These are phyloP conservation scores for Drosophila anomalipes DNA, from an alignment of 2,888 invertebrate genomes.

Conservation along the genomic window DNA sequence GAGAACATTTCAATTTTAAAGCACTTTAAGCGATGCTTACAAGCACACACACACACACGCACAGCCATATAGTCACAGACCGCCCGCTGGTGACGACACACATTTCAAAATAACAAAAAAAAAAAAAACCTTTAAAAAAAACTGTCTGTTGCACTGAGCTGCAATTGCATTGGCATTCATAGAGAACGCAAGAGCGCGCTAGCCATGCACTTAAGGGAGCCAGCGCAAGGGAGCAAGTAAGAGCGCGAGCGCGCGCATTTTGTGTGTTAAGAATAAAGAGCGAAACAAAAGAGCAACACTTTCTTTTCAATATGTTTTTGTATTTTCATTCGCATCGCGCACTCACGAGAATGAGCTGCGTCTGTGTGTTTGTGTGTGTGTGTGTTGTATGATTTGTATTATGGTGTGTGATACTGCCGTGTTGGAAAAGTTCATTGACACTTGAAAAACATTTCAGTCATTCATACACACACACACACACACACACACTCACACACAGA, in stretches of 20 bases:
- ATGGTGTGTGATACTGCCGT: constrained; percentile 76
- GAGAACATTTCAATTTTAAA: constrained; percentile 66
- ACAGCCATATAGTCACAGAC: constrained; percentile 11
- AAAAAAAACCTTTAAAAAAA: constrained; percentile 12
- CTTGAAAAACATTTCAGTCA: constrained; percentile 82
- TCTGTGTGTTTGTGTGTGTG: constrained; percentile 38
- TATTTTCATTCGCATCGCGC: constrained; percentile 59
- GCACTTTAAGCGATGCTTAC: constrained; percentile 55
- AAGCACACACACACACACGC: not conserved
- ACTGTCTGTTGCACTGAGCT: constrained; percentile 57
- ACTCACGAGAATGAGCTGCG: constrained; percentile 47
- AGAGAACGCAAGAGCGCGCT: constrained; percentile 32
- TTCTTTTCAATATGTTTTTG: constrained; percentile 75
- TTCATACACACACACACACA: constrained; percentile 42
- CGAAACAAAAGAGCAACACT: constrained; percentile 44
- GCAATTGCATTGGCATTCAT: constrained; percentile 27
- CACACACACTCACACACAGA: constrained; percentile 38
- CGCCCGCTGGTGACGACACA: constrained; percentile 72
- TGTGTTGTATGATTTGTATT: constrained; percentile 60
- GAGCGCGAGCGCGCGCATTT: constrained; percentile 1
- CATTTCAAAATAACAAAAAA: constrained; percentile 61
- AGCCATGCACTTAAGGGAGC: constrained; percentile 28
- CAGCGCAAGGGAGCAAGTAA: not conserved
- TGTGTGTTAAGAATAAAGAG: constrained; percentile 45
- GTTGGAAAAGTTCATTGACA: constrained; percentile 85